phyloP scores from a whole-genome alignment of 2,888 invertebrate species.

The Cryptus viduatorius region DNA sequence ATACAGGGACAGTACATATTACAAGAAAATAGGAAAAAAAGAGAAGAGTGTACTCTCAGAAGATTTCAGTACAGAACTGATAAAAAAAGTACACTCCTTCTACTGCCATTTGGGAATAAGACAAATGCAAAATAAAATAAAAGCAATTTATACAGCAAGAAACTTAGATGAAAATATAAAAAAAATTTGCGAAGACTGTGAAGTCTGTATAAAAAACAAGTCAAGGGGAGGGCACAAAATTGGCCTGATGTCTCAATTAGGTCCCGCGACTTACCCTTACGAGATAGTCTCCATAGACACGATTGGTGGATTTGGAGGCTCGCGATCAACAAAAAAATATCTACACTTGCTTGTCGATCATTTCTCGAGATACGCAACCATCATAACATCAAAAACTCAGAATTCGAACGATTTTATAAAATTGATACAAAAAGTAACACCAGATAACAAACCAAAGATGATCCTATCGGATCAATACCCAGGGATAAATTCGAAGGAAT shows the following conservation, averaged over 20 bases:
- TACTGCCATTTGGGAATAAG: constrained; percentile 68
- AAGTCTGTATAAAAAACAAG: constrained; percentile 75
- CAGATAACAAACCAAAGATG: constrained; percentile 60
- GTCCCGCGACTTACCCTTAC: constrained; percentile 72
- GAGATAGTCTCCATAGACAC: constrained; percentile 76
- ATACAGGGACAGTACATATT: constrained; percentile 59
- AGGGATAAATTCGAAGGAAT: constrained; percentile 72
- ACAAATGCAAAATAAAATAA: constrained; percentile 66
- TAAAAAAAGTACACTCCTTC: constrained; percentile 59
- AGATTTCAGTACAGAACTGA: constrained; percentile 59
- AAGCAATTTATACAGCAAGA: constrained; percentile 61
- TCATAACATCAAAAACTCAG: constrained; percentile 72
- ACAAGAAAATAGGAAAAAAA: constrained; percentile 54
- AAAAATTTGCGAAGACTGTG: constrained; percentile 57
- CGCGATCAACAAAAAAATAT: constrained; percentile 73
- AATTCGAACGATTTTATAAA: constrained; percentile 72
- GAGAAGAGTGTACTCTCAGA: constrained; percentile 62
- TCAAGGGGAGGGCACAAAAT: constrained; percentile 70
- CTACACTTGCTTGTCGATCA: constrained; percentile 73
- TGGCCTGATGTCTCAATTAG: constrained; percentile 72
- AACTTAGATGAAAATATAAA: constrained; percentile 67
- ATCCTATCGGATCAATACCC: constrained; percentile 74
- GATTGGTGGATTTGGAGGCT: constrained; percentile 74
- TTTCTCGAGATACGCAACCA: constrained; percentile 73
- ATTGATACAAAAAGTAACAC: constrained; percentile 59